Base-by-base conservation (phyloP, 2,888 invertebrate species). In the Colostygia pectinataria region DNA sequence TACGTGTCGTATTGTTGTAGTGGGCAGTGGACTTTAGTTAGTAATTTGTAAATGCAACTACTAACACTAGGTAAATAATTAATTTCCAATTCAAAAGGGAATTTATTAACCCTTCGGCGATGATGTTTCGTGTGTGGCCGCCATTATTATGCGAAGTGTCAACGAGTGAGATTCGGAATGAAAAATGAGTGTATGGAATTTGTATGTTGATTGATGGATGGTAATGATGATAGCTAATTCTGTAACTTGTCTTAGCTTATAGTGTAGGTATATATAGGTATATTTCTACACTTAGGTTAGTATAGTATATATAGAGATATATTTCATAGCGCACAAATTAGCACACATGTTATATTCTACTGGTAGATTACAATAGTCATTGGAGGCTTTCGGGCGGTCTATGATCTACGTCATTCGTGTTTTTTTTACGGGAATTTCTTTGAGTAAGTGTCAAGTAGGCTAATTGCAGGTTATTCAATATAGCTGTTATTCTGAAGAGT, bases 31-130 rank as follows among this genome's bases (percentile, higher is more conserved):
- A 2, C 39, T 39, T 46, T 23, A 41, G 24, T 36, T 10, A 39
- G 41, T 56, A 52, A 49, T 49, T 53, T 53, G 51, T 55, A 53
- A 50, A 75, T 74, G 79, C 78, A 78, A 80, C 67, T 68, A 58
- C 61, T 55, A 64, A 59, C 52, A 42, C 62, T 70, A 64, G 60
- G 62, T 65, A 66, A 69, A 74, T 71, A 74, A 76, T 77, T 60
- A 63, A 65, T 66, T 42, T 57, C 49, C 57, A 63, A 69, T 78
- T 74, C 42, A 36, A 40, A 47, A 69, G 66, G 70, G 66, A 68
- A 68, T 68, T 61, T 54, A 57, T 59, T 56, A 65, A 55, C 60
- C 48, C 53, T 55, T 48, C 40, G 43, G 24, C 40, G 38, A 29
- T 55, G 43, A 56, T 57, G 59, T 66, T 58, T 53, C 38, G 63